Base-by-base conservation (phyloP, 2,113 vertebrate genomes). In the Echinops telfairi region DNA sequence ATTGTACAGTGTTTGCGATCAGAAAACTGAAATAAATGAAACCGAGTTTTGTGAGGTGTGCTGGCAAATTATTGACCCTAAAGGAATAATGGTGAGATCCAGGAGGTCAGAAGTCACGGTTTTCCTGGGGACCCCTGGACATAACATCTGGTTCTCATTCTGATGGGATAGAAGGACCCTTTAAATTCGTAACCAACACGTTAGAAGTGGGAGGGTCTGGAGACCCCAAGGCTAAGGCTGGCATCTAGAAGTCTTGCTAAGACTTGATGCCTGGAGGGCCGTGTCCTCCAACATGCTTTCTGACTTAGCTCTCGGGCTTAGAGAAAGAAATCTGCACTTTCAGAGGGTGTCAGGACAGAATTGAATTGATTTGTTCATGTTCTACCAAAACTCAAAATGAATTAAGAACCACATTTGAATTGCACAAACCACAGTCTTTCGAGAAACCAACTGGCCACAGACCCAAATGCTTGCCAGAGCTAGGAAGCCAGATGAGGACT, bases 351-450 rank as follows among this genome's bases (percentile, higher is more conserved):
- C 19, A 73, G n/a, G 36, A 73, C 71, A 36, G 17, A 73, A 73
- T 33, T 36, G 11, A 70, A 70, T 16, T 16, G n/a, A 73, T 73
- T 73, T 10, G 7, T 7, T 73, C 71, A 73, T 78, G n/a, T 9
- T 84, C 29, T 58, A 84, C 15, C 84, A 84, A 84, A 87, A 1
- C 40, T 92, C 71, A 91, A 81, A 86, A 89, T 66, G 27, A 7
- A 80, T 38, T 23, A 77, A 36, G 14, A 86, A n/a, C 22, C n/a
- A n/a, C 25, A 4, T 36, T 64, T 86, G 38, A 53, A 33, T 62
- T 75, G 29, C 29, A 58, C 2, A 27, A 25, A 73, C 19, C 57
- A 27, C 27, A 62, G 19, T 36, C 17, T 60, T 60, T 60, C 53
- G 22, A 58, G 53, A 66, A 16, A 23, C 82, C 33, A 27, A 70